Evolutionary conservation across 2,113 vertebrate species (phyloP).

Genomic region (Malurus cyaneus): DNA sequence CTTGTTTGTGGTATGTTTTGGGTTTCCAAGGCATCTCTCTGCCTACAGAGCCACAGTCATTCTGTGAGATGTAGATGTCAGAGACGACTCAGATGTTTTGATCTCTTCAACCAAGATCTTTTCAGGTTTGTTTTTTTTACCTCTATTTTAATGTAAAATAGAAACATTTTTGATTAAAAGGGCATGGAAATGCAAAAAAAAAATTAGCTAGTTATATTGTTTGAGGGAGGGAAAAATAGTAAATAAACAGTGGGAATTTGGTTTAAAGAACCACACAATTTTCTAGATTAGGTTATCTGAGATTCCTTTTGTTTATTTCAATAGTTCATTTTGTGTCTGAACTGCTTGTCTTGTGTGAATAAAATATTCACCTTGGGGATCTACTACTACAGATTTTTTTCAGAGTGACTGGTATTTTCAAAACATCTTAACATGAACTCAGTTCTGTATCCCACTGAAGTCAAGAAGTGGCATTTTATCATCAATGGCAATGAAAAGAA

Average conservation of each 20-base stretch:
- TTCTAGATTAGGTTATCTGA: neutral
- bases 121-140: neutral
- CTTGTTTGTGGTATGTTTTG: neutral
- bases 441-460: neutral
- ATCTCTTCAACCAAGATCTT: neutral
- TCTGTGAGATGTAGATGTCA: neutral
- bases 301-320: neutral
- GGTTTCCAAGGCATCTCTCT: neutral
- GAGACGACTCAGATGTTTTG: neutral
- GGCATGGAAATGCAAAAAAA: neutral
- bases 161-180: neutral
- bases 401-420: slow-evolving; percentile 3
- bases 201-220: neutral
- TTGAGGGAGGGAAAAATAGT: neutral
- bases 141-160: neutral
- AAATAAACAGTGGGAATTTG: slow-evolving; percentile 5
- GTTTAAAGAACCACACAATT: neutral
- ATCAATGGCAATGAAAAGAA: slow-evolving; percentile 3
- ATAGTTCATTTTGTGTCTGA: neutral
- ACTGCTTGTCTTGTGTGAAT: neutral
- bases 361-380: slow-evolving; percentile 3
- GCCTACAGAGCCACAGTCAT: neutral
- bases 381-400: neutral
- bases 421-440: neutral
- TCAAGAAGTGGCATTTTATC: neutral